phyloP scores from a whole-genome alignment of 2,113 vertebrate genomes.

The Glaucidium brasilianum region DNA sequence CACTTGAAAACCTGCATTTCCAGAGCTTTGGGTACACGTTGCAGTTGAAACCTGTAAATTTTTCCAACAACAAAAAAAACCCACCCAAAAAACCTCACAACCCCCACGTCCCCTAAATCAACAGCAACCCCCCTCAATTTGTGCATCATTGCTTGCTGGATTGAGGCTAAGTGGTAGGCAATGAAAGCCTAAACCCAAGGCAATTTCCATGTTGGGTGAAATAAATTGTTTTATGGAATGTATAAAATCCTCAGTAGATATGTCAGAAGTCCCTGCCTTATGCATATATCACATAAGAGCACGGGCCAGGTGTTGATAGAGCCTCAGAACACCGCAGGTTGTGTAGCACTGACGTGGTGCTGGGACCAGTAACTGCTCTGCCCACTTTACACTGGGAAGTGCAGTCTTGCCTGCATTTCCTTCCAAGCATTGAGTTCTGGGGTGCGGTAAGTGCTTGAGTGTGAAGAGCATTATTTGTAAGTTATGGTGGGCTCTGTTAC shows the following conservation, averaged over 20 bases:
- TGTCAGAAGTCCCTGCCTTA: neutral
- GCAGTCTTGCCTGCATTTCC: neutral
- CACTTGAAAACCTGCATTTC: neutral
- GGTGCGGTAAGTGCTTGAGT: neutral
- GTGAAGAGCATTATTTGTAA: neutral
- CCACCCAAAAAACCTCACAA: rapidly evolving
- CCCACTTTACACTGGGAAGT: rapidly evolving
- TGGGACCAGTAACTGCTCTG: neutral
- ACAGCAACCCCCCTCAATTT: neutral
- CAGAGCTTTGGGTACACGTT: neutral
- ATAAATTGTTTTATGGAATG: neutral
- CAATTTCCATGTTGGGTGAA: neutral
- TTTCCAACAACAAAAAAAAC: neutral
- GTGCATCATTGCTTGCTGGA: neutral
- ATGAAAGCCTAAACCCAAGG: neutral
- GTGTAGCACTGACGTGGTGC: rapidly evolving
- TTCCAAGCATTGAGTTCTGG: neutral
- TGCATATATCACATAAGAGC: rapidly evolving
- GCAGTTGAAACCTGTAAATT: neutral
- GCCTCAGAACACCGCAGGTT: neutral
- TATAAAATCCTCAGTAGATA: neutral
- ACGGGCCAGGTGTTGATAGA: rapidly evolving
- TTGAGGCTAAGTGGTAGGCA: neutral
- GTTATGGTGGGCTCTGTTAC: neutral
- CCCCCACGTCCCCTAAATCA: neutral